Conservation (phyloP, 2,113 vertebrate species). For the Chionis minor region DNA sequence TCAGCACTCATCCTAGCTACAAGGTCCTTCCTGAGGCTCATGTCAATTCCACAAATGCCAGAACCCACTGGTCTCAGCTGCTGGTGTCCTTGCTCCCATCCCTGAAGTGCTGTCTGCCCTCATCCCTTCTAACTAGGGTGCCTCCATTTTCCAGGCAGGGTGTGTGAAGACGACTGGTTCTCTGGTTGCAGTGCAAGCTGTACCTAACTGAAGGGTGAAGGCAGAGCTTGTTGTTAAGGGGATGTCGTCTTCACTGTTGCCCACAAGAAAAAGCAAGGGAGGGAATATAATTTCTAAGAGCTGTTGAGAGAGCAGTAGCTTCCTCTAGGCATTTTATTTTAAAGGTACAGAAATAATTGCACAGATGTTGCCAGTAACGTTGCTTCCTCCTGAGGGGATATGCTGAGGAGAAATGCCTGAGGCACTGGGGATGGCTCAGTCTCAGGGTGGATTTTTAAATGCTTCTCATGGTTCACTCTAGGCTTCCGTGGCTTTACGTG, state of each 20-base stretch:
- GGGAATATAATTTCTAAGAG: neutral
- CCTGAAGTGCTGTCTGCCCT: neutral
- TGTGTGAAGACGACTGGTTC: rapidly evolving
- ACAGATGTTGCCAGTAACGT: neutral
- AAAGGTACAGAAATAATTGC: neutral
- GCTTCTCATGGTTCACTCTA: neutral
- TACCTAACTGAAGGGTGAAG: neutral
- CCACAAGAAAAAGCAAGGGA: neutral
- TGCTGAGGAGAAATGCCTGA: neutral
- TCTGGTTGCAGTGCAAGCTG: neutral
- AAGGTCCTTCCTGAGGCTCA: neutral
- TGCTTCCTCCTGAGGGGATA: neutral
- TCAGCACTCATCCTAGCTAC: neutral
- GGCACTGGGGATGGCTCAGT: neutral
- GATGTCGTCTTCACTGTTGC: neutral
- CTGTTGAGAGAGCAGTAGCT: neutral
- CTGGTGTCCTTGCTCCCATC: neutral
- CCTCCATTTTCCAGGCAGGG: neutral
- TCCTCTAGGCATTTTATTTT: neutral
- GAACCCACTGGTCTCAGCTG: neutral
- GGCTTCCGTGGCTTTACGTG: neutral
- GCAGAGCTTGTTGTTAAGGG: neutral
- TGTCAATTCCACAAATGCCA: neutral
- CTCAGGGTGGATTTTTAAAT: neutral
- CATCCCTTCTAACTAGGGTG: neutral